These are phyloP conservation scores for Nautilus pompilius DNA, from an alignment of 1,140 invertebrate species.

Conservation along the genomic window DNA sequence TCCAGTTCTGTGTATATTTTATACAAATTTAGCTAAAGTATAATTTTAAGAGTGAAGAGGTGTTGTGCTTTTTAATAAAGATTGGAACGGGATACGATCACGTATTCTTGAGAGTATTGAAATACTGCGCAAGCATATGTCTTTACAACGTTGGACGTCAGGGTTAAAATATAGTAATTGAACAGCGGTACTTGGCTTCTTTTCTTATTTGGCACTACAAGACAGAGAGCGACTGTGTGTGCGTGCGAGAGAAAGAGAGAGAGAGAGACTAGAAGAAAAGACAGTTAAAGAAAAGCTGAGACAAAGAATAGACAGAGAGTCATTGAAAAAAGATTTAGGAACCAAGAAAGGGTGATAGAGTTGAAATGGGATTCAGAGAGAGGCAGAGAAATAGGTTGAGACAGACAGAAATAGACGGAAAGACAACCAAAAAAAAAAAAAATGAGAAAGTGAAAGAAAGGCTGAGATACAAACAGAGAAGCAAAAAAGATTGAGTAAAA, in stretches of 20 bases:
- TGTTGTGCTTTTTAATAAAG: too few relatives aligned
- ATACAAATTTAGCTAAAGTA: too few relatives aligned
- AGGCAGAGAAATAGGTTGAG: not conserved
- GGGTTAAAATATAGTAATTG: too few relatives aligned
- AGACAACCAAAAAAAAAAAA: not conserved
- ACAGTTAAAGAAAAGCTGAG: not conserved
- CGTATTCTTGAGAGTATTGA: too few relatives aligned
- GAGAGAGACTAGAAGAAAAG: not conserved
- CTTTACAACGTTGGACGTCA: too few relatives aligned
- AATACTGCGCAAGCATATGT: too few relatives aligned
- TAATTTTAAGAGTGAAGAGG: too few relatives aligned
- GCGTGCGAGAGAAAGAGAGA: not conserved
- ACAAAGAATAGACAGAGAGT: not conserved
- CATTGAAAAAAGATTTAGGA: not conserved
- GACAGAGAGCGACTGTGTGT: too few relatives aligned
- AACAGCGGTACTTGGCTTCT: too few relatives aligned
- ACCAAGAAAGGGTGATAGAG: slow-evolving; percentile 2
- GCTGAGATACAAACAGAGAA: not conserved
- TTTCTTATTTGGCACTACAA: too few relatives aligned
- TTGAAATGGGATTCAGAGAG: not conserved
- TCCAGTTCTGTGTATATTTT: too few relatives aligned
- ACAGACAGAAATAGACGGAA: not conserved
- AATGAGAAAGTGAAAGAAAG: not conserved
- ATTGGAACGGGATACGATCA: too few relatives aligned
- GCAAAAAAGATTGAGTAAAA: not conserved